Conservation (phyloP, 2,888 invertebrate species). For the Ctena decussata region DNA sequence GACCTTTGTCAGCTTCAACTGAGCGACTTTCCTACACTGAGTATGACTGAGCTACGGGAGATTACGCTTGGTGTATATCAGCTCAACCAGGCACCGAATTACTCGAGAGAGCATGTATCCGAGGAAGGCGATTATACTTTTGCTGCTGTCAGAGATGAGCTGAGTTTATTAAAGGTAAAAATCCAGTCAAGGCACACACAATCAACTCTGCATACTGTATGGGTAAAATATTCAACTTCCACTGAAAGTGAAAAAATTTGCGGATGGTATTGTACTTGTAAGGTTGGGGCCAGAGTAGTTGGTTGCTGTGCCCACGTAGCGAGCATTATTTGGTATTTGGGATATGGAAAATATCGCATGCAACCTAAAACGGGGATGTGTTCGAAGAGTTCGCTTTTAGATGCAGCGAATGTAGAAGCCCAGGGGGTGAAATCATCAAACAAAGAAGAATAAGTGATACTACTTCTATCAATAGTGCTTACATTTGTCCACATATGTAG, state of each 20-base stretch:
- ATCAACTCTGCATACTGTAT: background rate
- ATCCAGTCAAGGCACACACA: background rate
- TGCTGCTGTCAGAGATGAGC: background rate
- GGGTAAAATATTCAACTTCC: background rate
- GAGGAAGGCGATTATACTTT: background rate
- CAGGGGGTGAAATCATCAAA: too few species aligned
- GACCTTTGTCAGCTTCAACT: background rate
- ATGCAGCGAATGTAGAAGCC: too few species aligned
- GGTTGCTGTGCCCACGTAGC: slow-evolving; percentile 1
- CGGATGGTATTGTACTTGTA: slow-evolving; percentile 18
- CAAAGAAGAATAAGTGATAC: too few species aligned
- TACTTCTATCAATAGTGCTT: too few species aligned
- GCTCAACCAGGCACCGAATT: slow-evolving; percentile 5
- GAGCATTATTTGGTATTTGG: slow-evolving; percentile 8
- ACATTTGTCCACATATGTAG: too few species aligned
- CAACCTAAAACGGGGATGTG: too few species aligned
- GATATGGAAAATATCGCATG: background rate
- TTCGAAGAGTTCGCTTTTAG: too few species aligned
- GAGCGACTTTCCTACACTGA: background rate
- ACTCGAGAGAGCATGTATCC: slow-evolving; percentile 16
- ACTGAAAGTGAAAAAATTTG: background rate
- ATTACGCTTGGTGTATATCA: slow-evolving; percentile 30
- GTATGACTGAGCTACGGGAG: background rate
- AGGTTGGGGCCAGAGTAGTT: background rate
- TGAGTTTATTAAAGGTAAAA: background rate